Base-by-base conservation (phyloP, 2,888 invertebrate genomes). In the Zele albiditarsus region DNA sequence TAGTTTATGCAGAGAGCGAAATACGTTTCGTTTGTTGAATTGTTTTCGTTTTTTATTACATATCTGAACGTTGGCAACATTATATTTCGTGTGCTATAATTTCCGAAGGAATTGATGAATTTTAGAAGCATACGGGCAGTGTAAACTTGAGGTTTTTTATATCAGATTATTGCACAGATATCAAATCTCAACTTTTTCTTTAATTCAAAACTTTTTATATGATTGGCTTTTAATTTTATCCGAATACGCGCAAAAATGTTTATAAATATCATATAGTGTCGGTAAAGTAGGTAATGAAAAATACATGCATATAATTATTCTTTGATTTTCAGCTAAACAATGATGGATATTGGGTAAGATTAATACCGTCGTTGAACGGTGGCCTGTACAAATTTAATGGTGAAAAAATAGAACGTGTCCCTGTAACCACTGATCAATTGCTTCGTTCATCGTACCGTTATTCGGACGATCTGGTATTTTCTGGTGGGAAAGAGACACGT, bases 341-440 rank as follows among this genome's bases (percentile, higher is more conserved):
- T 73, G 94, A 95, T 86, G 97, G 96, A 1, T 94, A 96, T 87
- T 95, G 94, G 93, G 93, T 97, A 23, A 92, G 96, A 66, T 92
- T 98, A 86, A 97, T 99, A 84, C 99, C 98, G 1, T 97, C 98
- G 0, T 91, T 99, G 12, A 95, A 94, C 84, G 99, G 99, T 1
- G 94, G 94, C 3, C 91, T 99, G 67, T 99, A 97, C 90, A 96
- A 96, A 88, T 95, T 97, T 88, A 96, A 97, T 89, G 97, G 97
- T 0, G 94, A 95, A 77, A 94, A 93, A 77, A 93, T 98, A 66
- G 96, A 98, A 89, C 94, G 96, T 0, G 91, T 97, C 77, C 97
- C 98, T 0, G 93, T 98, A 79, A 94, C 95, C 58, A 95, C 96
- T 0, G 97, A 98, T 73, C 93, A 94, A 80, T 91, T 99, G 28